phyloP scores from a whole-genome alignment of 2,888 invertebrate species.

The Drosophila paramelanica region DNA sequence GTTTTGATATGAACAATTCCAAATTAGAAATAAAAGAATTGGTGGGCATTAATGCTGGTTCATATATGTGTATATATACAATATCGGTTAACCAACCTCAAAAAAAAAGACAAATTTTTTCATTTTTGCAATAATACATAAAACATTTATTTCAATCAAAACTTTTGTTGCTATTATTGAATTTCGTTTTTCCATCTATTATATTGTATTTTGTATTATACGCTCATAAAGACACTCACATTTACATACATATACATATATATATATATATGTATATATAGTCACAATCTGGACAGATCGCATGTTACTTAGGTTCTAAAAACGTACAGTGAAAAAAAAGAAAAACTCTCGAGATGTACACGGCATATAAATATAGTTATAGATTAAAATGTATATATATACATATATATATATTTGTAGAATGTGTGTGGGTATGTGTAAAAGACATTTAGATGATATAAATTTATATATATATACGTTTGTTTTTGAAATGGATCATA shows the following conservation, averaged over 20 bases:
- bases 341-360: conserved; percentile 30
- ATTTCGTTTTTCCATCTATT: conserved; percentile 29
- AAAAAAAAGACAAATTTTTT: not conserved
- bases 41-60: too few species aligned
- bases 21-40: too few species aligned
- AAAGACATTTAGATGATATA: conserved; percentile 43
- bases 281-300: conserved; percentile 69
- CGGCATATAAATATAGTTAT: conserved; percentile 33
- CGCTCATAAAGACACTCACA: conserved; percentile 72
- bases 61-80: too few species aligned
- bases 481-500: conserved; percentile 22
- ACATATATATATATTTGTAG: conserved; percentile 10
- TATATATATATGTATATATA: conserved; percentile 32
- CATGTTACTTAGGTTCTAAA: conserved; percentile 43
- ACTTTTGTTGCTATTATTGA: conserved; percentile 46
- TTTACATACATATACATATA: conserved; percentile 42
- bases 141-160: conserved; percentile 75
- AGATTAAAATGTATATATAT: conserved; percentile 25
- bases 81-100: not conserved
- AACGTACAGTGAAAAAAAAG: conserved; percentile 30
- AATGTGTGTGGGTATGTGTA: conserved; percentile 25
- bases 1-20: too few species aligned
- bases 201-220: conserved; percentile 27
- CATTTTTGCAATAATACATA: conserved; percentile 69
- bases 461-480: conserved; percentile 6